Conservation (phyloP, 2,888 invertebrate genomes). For the Dolichomitus sp. region DNA sequence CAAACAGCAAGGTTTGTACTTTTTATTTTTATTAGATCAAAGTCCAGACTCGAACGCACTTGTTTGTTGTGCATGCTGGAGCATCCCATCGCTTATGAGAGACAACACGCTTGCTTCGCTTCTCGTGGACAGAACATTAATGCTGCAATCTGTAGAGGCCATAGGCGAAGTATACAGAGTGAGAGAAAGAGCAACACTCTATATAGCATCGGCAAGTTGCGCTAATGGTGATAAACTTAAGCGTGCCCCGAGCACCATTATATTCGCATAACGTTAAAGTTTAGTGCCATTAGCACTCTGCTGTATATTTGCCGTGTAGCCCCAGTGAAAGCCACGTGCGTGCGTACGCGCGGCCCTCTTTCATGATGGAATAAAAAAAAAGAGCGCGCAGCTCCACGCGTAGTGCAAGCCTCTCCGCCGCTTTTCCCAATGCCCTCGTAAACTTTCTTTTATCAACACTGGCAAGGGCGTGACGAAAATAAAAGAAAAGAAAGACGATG, state of each 20-base stretch:
- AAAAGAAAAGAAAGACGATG: constrained; percentile 16
- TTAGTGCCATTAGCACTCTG: constrained; percentile 59
- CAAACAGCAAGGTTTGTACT: too few species aligned
- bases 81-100: constrained; percentile 53
- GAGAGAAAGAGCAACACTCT: not conserved
- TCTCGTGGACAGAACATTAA: constrained; percentile 43
- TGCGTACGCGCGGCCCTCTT: constrained; percentile 21
- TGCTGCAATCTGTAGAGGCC: not conserved
- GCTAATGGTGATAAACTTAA: constrained; percentile 66
- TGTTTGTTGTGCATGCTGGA: constrained; percentile 13
- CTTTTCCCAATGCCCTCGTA: constrained; percentile 7
- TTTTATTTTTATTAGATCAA: constrained; percentile 21
- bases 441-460: constrained; percentile 31
- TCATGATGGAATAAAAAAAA: constrained; percentile 45
- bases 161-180: not conserved
- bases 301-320: constrained; percentile 9
- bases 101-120: constrained; percentile 27
- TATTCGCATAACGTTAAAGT: constrained; percentile 64
- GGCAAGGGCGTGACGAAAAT: constrained; percentile 18
- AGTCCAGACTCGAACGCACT: constrained; percentile 30
- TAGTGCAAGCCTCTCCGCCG: not conserved
- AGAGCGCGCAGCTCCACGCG: not conserved
- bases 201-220: constrained; percentile 40
- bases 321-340: constrained; percentile 4
- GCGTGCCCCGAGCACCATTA: constrained; percentile 51